Evolutionary conservation across 1,140 invertebrate genomes (phyloP).

Genomic region (Conus betulinus): DNA sequence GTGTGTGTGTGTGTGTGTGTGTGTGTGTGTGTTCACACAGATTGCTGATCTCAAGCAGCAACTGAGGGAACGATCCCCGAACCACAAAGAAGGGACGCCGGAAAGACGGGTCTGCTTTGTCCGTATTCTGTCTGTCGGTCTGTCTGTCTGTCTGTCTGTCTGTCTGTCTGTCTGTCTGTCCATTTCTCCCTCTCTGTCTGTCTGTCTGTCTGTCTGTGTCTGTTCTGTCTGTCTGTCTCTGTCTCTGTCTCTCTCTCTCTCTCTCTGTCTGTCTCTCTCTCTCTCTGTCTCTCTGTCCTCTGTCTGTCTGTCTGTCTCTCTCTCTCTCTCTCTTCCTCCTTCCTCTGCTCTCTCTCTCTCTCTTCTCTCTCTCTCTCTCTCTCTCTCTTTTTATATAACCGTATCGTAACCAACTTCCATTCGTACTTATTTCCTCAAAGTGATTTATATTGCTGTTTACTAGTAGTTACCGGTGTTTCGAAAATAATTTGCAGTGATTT

Average conservation of each 20-base stretch:
- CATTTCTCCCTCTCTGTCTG: background rate
- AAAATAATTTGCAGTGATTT: too few species aligned
- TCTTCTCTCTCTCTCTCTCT: background rate
- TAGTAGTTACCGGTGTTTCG: too few species aligned
- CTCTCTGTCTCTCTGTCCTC: too few species aligned
- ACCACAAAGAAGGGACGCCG: background rate
- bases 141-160: background rate
- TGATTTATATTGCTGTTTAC: too few species aligned
- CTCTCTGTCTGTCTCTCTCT: too few species aligned
- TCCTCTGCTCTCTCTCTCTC: too few species aligned
- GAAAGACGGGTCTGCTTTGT: background rate
- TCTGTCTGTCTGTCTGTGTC: background rate
- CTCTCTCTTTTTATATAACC: background rate
- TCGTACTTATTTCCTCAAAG: too few species aligned
- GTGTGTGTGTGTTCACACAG: background rate
- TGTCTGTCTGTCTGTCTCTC: too few species aligned
- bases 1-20: background rate
- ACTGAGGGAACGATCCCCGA: background rate
- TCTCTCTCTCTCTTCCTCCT: too few species aligned
- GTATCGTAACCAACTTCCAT: too few species aligned
- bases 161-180: background rate
- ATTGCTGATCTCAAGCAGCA: background rate
- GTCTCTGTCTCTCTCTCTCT: too few species aligned
- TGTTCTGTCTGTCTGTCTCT: conserved; percentile 22
- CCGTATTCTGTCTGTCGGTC: background rate